Base-by-base conservation (phyloP, 2,888 invertebrate species). In the Morpho deidamia region DNA sequence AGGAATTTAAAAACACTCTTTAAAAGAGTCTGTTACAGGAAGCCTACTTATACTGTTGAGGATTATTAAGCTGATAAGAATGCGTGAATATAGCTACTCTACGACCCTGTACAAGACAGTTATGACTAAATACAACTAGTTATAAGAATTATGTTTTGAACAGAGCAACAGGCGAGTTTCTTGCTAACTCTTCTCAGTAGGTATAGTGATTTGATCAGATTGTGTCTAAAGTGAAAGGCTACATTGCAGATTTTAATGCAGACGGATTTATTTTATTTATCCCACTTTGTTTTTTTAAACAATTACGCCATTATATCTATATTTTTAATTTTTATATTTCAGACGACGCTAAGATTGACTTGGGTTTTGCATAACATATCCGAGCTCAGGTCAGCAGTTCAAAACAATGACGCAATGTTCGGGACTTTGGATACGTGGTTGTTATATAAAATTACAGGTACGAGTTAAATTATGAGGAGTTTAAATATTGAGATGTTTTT, bases 381-480 rank as follows among this genome's bases (percentile, higher is more conserved):
- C 9, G 91, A 91, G 44, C 86, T 98, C 58, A 92, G 92, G 70
- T 82, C 91, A 61, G 95, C 94, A 1, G 82, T 93, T 7, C 76
- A 83, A 59, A 82, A 85, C 46, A 92, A 93, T 39, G 91, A 93
- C 62, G 94, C 95, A 0, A 91, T 94, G 78, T 95, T 96, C 79
- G 96, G 97, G 7, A 95, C 97, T 1, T 87, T 99, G 51, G 99
- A 99, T 74, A 96, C 97, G 0, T 99, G 98, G 97, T 90, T 99
- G 46, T 75, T 98, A 51, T 94, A 97, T 86, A 96, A 95, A 87
- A 85, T 98, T 49, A 95, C 90, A 64, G 87, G 88, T 83, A 72
- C 34, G 63, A n/a, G 8, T 10, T 10, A 39, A 37, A 49, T 50
- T 51, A 4, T 55, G 65, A 51, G 67, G 34, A 33, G 14, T 43